These are phyloP conservation scores for Cyprinus carpio DNA, from an alignment of 2,113 vertebrate species.

Conservation along the genomic window DNA sequence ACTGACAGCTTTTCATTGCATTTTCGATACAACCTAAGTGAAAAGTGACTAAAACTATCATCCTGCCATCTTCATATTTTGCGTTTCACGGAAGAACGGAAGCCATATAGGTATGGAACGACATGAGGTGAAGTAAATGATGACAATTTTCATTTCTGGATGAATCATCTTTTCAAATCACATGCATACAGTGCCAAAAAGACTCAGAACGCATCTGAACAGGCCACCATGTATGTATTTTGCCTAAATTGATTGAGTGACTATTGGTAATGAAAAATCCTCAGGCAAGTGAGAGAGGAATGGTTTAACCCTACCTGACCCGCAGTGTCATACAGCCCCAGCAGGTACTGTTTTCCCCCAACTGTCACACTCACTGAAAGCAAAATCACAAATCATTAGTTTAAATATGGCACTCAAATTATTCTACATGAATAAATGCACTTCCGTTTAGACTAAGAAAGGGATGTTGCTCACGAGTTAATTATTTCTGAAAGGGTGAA, in stretches of 20 bases:
- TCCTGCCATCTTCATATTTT: no score
- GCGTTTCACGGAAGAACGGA: no score
- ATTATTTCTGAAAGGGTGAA: background rate
- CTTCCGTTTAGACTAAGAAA: background rate
- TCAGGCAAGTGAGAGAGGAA: background rate
- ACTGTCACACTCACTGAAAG: conserved; percentile 95
- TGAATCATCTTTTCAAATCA: background rate
- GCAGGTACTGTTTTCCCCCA: conserved; percentile 93
- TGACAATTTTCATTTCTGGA: background rate
- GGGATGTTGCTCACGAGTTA: background rate
- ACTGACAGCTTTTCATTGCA: background rate
- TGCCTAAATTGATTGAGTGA: background rate
- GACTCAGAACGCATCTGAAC: background rate
- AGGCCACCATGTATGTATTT: background rate
- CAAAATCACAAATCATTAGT: conserved; percentile 31
- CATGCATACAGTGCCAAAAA: background rate
- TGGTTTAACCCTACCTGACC: conserved; percentile 83
- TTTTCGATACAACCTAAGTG: background rate
- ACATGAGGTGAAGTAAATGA: background rate
- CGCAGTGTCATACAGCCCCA: conserved; percentile 97
- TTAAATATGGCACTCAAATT: no score
- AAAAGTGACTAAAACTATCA: no score
- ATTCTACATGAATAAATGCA: background rate
- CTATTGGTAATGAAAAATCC: conserved; percentile 10
- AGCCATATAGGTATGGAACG: no score